Evolutionary conservation across 2,113 vertebrate genomes (phyloP), one percentile per base, ranked within the genome.

Genomic region (Datnioides undecimradiatus): DNA sequence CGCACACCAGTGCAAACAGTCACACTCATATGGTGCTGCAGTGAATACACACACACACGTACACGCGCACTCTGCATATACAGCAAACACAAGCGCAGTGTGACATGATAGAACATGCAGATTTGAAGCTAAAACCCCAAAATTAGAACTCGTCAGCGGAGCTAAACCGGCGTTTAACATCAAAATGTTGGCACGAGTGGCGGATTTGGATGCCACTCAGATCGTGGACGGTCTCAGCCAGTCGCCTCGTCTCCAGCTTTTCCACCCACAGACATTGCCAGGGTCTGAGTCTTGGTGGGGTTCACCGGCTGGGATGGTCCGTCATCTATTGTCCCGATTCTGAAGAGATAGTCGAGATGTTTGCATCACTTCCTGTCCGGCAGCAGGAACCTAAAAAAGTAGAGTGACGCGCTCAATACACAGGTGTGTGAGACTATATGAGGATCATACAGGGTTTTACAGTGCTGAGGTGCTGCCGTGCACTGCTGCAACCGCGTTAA

Each of bases 331-430:
- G 43, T 83, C 76, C 79, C 23, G 58, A 65, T 60, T 81, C 43
- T 34, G 62, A 78, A 41, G 60, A 33, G 14, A 76, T 46, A 57
- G 65, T 40, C 54, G 17, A 76, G 58, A 78, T 74, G 71, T 70
- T 83, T n/a, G n/a, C 48, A 77, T 80, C 71, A 79, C 79, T 84
- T 88, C 83, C 73, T 73, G 58, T 84, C 60, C 87, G 73, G 59
- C 67, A 58, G 21, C 16, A 40, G 40, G 25, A 73, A 64, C 11
- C 57, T 74, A 52, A 71, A 77, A 29, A 43, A 58, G 46, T 58
- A 6, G 2, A 43, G 54, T 9, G 0, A 25, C 0, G 59, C 29
- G 59, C 46, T 49, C 38, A n/a, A 55, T 51, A 62, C 25, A 59
- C 31, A 78, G 69, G 59, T 45, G 41, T 70, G 49, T 36, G 34